Evolutionary conservation across 2,888 invertebrate genomes (phyloP).

Genomic region (Nomada goodeniana): DNA sequence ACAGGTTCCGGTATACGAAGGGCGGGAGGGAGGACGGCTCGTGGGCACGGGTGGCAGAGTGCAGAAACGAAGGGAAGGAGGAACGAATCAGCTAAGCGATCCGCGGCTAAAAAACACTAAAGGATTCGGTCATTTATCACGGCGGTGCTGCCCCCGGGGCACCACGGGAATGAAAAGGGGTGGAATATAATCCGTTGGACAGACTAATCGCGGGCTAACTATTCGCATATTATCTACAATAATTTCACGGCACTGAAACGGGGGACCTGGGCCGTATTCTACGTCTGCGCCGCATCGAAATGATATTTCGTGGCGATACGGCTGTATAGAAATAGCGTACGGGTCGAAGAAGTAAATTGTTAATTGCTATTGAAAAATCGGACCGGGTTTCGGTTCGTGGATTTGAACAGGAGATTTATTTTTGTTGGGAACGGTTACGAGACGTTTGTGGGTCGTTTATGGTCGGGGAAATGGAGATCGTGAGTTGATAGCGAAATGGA

Average conservation of each 20-base stretch:
- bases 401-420: too few species aligned
- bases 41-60: constrained; percentile 34
- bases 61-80: constrained; percentile 30
- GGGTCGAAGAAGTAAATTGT: too few species aligned
- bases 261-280: constrained; percentile 9
- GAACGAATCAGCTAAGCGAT: constrained; percentile 66
- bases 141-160: constrained; percentile 76
- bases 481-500: too few species aligned
- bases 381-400: too few species aligned
- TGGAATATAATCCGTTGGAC: constrained; percentile 81
- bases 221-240: constrained; percentile 79
- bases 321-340: not conserved
- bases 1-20: constrained; percentile 41
- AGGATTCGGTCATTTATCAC: constrained; percentile 83
- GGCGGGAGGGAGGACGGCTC: constrained; percentile 35
- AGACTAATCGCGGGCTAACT: constrained; percentile 82
- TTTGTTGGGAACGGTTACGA: too few species aligned
- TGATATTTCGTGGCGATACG: constrained; percentile 8
- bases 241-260: constrained; percentile 74
- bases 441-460: too few species aligned
- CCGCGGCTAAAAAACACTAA: constrained; percentile 74
- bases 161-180: constrained; percentile 76
- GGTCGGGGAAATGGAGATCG: too few species aligned
- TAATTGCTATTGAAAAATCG: too few species aligned
- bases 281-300: constrained; percentile 5